Evolutionary conservation across 2,797 vertebrate species (phyloP), one percentile per base, ranked within the genome.

Genomic region (Acanthopagrus latus): DNA sequence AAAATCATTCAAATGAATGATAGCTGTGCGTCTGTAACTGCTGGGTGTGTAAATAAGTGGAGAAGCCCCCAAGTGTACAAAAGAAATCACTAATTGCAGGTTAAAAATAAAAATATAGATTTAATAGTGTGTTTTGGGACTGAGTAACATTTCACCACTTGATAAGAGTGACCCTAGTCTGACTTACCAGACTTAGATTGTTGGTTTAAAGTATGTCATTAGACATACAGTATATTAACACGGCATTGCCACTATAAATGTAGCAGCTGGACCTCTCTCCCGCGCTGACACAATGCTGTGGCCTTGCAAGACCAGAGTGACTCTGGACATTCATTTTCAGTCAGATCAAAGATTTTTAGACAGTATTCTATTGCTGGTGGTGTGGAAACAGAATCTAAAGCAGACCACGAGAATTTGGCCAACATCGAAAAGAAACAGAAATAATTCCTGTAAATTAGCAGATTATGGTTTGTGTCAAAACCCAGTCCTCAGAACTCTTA

Each of bases 401-500:
- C 11, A n/a, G 25, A 55, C 14, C 4, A 8, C 21, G 21, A 27
- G 71, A 27, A 71, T 25, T 3, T 38, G 12, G 44, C 33, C n/a
- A 47, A 27, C 43, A 48, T 63, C 18, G 18, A 48, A 17, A 43
- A 72, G 43, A 43, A 62, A 46, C 25, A 51, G 10, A 59, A 54
- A 44, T 38, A 33, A 57, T 59, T 10, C 55, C 16, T 11, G 38
- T n/a, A 69, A 73, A 74, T 4, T 71, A 21, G 47, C n/a, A 70
- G 54, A 54, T 56, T 18, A 23, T 25, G 2, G 62, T 54, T 63
- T 59, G 33, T 50, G 33, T 33, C 33, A 72, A 58, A 67, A 46
- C 20, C 29, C 54, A 20, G 27, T 62, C 62, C 46, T 18, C 59
- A 84, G 65, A 82, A 57, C 43, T 54, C 66, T 23, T 50, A 9